These are phyloP conservation scores for Littorina saxatilis DNA, from an alignment of 1,140 invertebrate genomes.

Conservation along the genomic window DNA sequence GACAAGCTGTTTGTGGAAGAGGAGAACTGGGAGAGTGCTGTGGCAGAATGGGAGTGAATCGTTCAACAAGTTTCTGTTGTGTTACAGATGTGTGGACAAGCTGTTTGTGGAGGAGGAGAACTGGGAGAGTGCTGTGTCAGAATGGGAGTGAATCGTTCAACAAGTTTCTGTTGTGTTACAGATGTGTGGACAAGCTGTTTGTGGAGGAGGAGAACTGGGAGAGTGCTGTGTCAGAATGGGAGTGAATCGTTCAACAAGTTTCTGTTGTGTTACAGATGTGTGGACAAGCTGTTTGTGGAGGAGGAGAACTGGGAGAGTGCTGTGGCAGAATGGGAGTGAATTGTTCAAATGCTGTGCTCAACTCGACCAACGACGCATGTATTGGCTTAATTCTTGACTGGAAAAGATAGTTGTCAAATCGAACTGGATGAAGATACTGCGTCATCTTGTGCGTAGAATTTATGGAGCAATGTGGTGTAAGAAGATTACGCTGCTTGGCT, in stretches of 20 bases:
- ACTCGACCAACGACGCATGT: too few species aligned
- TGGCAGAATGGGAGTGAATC: conserved; percentile 55
- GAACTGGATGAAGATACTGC: too few species aligned
- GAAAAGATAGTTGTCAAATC: too few species aligned
- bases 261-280: conserved; percentile 48
- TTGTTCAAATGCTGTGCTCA: too few species aligned
- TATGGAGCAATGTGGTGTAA: too few species aligned
- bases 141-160: conserved; percentile 47
- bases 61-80: too few species aligned
- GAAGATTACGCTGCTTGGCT: too few species aligned
- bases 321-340: conserved; percentile 59
- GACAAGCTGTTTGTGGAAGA: conserved; percentile 70
- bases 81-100: conserved; percentile 68
- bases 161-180: too few species aligned
- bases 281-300: conserved; percentile 69
- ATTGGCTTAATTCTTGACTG: too few species aligned
- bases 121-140: conserved; percentile 53
- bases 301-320: conserved; percentile 31
- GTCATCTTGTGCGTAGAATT: too few species aligned
- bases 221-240: neutral
- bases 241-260: conserved; percentile 13
- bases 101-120: conserved; percentile 67
- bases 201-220: neutral
- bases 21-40: conserved; percentile 50
- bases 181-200: neutral